phyloP scores from a whole-genome alignment of 2,797 vertebrate genomes.

The Gorsachius magnificus region DNA sequence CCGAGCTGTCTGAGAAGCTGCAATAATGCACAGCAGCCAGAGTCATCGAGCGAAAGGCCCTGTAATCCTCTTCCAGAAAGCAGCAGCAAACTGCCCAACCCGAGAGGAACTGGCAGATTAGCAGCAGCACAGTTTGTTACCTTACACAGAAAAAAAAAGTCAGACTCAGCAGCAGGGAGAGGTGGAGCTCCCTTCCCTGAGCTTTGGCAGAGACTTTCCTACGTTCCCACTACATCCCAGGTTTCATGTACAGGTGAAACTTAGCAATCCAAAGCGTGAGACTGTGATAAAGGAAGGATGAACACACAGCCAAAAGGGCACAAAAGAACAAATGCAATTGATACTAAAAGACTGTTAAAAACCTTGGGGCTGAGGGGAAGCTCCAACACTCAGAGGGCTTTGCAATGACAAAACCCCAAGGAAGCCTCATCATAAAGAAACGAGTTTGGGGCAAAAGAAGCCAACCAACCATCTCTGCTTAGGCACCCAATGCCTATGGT shows the following conservation, averaged over 20 bases:
- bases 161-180: background rate
- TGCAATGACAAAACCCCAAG: background rate
- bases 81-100: background rate
- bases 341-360: background rate
- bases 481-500: background rate
- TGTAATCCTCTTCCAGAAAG: background rate
- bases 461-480: background rate
- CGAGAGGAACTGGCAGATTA: background rate
- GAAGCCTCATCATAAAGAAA: background rate
- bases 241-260: background rate
- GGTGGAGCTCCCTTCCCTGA: background rate
- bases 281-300: background rate
- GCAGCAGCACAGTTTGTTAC: background rate
- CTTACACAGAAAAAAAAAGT: background rate
- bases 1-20: background rate
- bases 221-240: background rate
- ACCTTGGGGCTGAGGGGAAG: background rate
- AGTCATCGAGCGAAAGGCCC: background rate
- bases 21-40: background rate
- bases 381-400: background rate
- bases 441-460: background rate
- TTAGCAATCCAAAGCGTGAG: background rate
- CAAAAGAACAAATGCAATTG: accelerated
- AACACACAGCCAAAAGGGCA: background rate
- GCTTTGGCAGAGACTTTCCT: background rate